Evolutionary conservation across 2,888 invertebrate species (phyloP), one percentile per base, ranked within the genome.

Genomic region (Rotaria magnacalcarata): DNA sequence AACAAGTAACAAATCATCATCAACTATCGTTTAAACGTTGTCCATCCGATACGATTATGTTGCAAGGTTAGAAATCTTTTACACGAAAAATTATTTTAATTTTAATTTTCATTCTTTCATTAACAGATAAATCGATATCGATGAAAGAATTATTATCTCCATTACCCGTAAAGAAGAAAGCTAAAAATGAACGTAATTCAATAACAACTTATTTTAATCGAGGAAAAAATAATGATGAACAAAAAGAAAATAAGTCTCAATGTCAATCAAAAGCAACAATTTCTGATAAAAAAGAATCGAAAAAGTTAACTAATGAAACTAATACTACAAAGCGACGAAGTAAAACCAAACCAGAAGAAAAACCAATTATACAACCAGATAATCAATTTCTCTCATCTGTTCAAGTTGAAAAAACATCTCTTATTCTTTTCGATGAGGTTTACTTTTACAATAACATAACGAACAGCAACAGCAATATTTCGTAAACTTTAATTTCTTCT

Each of bases 371-470:
- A 8, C 19, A 4, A 54, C 4, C 54, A 67, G 41, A 67, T 19
- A 67, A 41, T 19, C 34, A 67, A 3, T 67, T 34, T 67, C 0
- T 67, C 5, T 67, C 67, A 19, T 67, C 67, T 10, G 34, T 67
- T 67, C 67, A 80, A 47, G 47, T 80, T 10, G 47, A 80, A 80
- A 80, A 80, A 47, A 5, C 80, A 80, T 43, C 80, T 10, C n/a
- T 80, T 2, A 80, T 80, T 47, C 80, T 80, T 43, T 80, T 80
- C n/a, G 80, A 80, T 80, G 80, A 80, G n/a, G 80, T 80, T 4
- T 34, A 6, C 19, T 34, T 67, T 16, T 8, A 50, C 14, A 14
- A 11, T 50, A 34, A 34, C 60, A n/a, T 0, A 21, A 21, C 19
- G 21, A 4, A 11, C 2, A 67, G 11, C 11, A 67, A n/a, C 27